These are phyloP conservation scores for Syrista parreyssii DNA, from an alignment of 2,888 invertebrate species.

Conservation along the genomic window DNA sequence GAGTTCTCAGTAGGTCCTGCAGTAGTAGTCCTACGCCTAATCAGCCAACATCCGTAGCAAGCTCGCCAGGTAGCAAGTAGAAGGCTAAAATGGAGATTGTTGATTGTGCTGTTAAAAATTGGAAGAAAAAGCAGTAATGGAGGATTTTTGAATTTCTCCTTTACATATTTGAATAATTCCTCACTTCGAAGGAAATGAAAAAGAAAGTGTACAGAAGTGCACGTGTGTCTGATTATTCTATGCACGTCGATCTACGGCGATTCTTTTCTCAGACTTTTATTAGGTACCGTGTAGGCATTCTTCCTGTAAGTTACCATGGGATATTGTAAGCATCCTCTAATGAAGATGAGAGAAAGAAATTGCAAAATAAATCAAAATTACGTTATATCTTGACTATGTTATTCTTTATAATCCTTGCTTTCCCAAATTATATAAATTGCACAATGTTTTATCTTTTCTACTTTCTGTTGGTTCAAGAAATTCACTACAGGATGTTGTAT, in stretches of 20 bases:
- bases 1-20: constrained; percentile 65
- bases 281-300: not conserved
- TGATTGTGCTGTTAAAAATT: not conserved
- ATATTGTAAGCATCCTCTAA: not conserved
- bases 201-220: not conserved
- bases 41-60: constrained; percentile 41
- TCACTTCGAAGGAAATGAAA: not conserved
- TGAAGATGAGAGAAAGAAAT: not conserved
- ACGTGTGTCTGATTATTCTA: not conserved
- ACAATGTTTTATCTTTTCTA: not conserved
- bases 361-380: not conserved
- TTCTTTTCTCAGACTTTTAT: not conserved
- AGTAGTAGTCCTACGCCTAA: constrained; percentile 67
- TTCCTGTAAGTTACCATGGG: not conserved
- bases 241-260: not conserved
- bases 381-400: not conserved
- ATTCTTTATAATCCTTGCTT: not conserved
- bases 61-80: constrained; percentile 38
- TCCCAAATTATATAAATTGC: not conserved
- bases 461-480: not conserved
- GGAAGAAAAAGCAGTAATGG: not conserved
- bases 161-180: not conserved
- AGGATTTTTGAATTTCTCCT: not conserved
- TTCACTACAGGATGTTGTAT: not conserved
- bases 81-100: not conserved